These are phyloP conservation scores for Chloroceryle inda DNA, from an alignment of 2,797 vertebrate genomes.

Conservation along the genomic window DNA sequence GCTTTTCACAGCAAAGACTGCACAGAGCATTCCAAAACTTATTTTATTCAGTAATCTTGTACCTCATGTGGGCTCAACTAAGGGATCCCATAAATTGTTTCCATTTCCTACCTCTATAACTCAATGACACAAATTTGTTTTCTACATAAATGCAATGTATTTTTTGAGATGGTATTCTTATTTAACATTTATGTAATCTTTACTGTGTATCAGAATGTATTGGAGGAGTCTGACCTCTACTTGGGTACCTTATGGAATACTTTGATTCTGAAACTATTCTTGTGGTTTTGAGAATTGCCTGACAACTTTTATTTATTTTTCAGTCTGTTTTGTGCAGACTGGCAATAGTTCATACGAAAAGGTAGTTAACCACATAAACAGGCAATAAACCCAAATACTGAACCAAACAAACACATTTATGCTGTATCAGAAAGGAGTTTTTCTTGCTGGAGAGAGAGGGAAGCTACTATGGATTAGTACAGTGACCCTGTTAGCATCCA, in stretches of 20 bases:
- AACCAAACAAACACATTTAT: background rate
- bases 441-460: background rate
- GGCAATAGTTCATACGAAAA: background rate
- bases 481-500: background rate
- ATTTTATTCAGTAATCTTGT: slow-evolving; percentile 1
- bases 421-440: background rate
- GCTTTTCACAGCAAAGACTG: background rate
- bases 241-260: background rate
- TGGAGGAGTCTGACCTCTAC: slow-evolving; percentile 8
- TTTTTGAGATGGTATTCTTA: slow-evolving; percentile 33
- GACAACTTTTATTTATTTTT: slow-evolving; percentile 13
- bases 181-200: slow-evolving; percentile 25
- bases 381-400: background rate
- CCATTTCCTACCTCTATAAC: slow-evolving; percentile 4
- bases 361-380: background rate
- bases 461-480: background rate
- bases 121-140: slow-evolving; percentile 1
- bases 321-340: background rate
- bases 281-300: background rate
- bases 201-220: background rate
- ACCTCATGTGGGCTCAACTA: background rate
- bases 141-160: background rate
- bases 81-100: slow-evolving; percentile 6
- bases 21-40: background rate
- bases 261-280: slow-evolving; percentile 19